Conservation (phyloP, 1,140 invertebrate species). For the Reticulitermes speratus region DNA sequence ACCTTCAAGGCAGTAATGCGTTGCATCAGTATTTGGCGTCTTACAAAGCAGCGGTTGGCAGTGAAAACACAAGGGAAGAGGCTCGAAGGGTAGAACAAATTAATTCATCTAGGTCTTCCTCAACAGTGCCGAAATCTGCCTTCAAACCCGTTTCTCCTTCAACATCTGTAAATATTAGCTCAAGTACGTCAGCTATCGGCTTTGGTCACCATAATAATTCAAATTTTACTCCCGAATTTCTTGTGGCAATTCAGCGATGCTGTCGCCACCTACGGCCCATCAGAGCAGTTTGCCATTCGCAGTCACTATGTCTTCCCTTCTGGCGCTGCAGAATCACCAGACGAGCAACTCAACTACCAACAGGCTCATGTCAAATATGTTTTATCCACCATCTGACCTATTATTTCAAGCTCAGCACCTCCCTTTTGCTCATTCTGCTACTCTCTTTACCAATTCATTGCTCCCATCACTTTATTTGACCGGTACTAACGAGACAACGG, state of each 20-base stretch:
- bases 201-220: not conserved
- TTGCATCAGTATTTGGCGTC: not conserved
- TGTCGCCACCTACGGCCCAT: not conserved
- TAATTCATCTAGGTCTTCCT: not conserved
- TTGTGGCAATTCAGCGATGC: not conserved
- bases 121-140: not conserved
- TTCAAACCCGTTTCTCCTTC: not conserved
- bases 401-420: not conserved
- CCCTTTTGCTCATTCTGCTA: not conserved
- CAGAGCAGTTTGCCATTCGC: not conserved
- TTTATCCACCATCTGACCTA: not conserved
- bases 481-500: not conserved
- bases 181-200: not conserved
- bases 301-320: slow-evolving; percentile 12
- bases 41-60: not conserved
- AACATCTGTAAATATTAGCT: not conserved
- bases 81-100: not conserved
- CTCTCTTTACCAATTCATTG: not conserved
- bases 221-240: not conserved
- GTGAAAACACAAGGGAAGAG: not conserved
- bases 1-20: slow-evolving; percentile 7
- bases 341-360: not conserved
- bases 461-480: not conserved
- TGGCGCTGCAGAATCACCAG: slow-evolving; percentile 21
- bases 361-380: not conserved